Percentiles rank a stretch among this genome's conserved stretches.
Conservation (phyloP, 2,797 vertebrate genomes). For the Fistularia tabacaria region DNA sequence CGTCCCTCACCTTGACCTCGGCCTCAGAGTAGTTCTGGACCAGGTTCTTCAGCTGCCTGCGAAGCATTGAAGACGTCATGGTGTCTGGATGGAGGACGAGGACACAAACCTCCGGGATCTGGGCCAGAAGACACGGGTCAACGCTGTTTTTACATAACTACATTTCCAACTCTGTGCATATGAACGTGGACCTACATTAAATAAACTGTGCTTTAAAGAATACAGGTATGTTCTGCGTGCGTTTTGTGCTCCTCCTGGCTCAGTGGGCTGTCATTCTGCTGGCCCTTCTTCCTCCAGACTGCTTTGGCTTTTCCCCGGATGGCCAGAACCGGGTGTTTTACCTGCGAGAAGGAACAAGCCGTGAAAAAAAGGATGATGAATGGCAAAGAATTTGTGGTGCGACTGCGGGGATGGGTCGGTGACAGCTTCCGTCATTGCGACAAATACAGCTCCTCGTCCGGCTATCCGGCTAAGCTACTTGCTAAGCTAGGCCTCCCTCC, state of each 20-base stretch:
- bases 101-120: conserved; percentile 35
- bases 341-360: conserved; percentile 21
- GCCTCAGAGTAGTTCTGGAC: conserved; percentile 99
- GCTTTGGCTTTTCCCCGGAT: conserved; percentile 27
- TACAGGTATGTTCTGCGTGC: conserved; percentile 5
- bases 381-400: not conserved
- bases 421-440: conserved; percentile 23
- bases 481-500: conserved; percentile 6
- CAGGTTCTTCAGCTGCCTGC: conserved; percentile 96
- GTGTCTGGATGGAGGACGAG: conserved; percentile 47
- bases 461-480: conserved; percentile 36
- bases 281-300: conserved; percentile 27
- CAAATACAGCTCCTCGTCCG: conserved; percentile 17
- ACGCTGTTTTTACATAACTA: too few relatives aligned
- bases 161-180: too few relatives aligned
- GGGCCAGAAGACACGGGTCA: conserved; percentile 8
- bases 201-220: too few relatives aligned
- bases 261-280: conserved; percentile 52
- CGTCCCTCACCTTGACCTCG: conserved; percentile 86
- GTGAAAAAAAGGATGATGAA: too few relatives aligned
- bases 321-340: conserved; percentile 35
- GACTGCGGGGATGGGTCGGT: too few relatives aligned
- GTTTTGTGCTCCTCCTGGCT: conserved; percentile 11
- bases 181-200: not conserved
- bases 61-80: conserved; percentile 97